These are phyloP conservation scores for Miichthys miiuy DNA, from an alignment of 2,797 vertebrate species.

Conservation along the genomic window DNA sequence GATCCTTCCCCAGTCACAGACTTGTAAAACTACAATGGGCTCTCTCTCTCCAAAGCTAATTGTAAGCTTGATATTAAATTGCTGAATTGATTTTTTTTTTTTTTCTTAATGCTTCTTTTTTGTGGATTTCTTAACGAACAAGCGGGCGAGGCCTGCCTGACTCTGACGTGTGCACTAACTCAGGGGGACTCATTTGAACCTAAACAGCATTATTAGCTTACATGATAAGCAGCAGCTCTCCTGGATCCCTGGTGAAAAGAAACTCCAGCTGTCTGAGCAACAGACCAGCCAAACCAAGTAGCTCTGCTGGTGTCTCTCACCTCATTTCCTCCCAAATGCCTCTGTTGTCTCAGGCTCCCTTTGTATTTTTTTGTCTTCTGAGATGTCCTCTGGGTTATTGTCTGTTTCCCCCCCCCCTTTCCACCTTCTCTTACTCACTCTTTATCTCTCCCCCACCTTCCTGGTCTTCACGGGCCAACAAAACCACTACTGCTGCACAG, in stretches of 20 bases:
- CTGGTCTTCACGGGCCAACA: constrained; percentile 58
- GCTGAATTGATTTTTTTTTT: constrained; percentile 55
- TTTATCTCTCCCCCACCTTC: constrained; percentile 16
- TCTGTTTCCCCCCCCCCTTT: constrained; percentile 30
- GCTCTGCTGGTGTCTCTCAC: constrained; percentile 66
- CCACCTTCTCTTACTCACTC: constrained; percentile 22
- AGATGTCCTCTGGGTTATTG: constrained; percentile 65
- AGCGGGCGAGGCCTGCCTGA: constrained; percentile 67
- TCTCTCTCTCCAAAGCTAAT: constrained; percentile 82
- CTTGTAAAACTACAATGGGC: constrained; percentile 66
- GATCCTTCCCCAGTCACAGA: constrained; percentile 51
- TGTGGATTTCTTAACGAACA: constrained; percentile 77
- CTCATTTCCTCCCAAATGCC: constrained; percentile 58
- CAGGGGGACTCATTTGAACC: constrained; percentile 85
- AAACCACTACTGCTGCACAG: constrained; percentile 79
- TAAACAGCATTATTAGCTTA: constrained; percentile 78
- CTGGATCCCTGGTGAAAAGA: constrained; percentile 61
- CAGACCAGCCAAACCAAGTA: constrained; percentile 74
- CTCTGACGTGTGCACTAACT: constrained; percentile 83
- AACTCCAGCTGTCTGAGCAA: constrained; percentile 68
- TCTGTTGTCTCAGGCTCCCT: constrained; percentile 49
- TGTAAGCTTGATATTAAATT: constrained; percentile 79
- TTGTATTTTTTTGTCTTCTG: constrained; percentile 21
- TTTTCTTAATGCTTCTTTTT: constrained; percentile 50
- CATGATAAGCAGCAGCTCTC: constrained; percentile 59